phyloP scores from a whole-genome alignment of 1,140 invertebrate species.

The Adelges cooleyi region DNA sequence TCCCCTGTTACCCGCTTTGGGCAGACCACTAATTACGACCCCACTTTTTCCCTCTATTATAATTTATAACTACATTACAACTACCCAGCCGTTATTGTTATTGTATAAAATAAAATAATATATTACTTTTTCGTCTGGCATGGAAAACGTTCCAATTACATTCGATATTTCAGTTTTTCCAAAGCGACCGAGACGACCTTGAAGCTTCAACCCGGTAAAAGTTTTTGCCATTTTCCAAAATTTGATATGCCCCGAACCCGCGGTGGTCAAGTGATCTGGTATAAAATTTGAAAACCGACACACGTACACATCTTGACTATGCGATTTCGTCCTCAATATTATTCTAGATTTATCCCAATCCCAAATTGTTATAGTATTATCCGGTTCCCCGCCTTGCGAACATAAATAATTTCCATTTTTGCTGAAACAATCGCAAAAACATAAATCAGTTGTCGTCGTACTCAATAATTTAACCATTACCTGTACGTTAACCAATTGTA shows the following conservation, averaged over 20 bases:
- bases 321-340: conserved; percentile 62
- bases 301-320: conserved; percentile 62
- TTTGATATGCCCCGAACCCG: conserved; percentile 65
- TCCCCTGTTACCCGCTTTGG: too few species aligned
- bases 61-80: too few species aligned
- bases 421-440: conserved; percentile 44
- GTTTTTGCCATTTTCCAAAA: conserved; percentile 87
- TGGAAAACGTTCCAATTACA: conserved; percentile 66
- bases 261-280: conserved; percentile 60
- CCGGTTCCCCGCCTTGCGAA: conserved; percentile 71
- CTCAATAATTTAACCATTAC: conserved; percentile 39
- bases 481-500: conserved; percentile 67
- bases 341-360: conserved; percentile 64
- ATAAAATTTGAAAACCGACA: conserved; percentile 68
- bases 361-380: conserved; percentile 79
- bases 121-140: conserved; percentile 70
- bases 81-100: too few species aligned
- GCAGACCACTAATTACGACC: too few species aligned
- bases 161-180: conserved; percentile 83
- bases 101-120: neutral
- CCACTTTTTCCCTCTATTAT: too few species aligned
- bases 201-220: conserved; percentile 79
- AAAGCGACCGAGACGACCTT: conserved; percentile 73
- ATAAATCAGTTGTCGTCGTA: neutral
- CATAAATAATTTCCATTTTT: conserved; percentile 64